Percentiles rank a stretch among this genome's conserved stretches.
These are phyloP conservation scores for Cephalopachus bancanus DNA, from an alignment of 2,797 vertebrate genomes.

Conservation along the genomic window DNA sequence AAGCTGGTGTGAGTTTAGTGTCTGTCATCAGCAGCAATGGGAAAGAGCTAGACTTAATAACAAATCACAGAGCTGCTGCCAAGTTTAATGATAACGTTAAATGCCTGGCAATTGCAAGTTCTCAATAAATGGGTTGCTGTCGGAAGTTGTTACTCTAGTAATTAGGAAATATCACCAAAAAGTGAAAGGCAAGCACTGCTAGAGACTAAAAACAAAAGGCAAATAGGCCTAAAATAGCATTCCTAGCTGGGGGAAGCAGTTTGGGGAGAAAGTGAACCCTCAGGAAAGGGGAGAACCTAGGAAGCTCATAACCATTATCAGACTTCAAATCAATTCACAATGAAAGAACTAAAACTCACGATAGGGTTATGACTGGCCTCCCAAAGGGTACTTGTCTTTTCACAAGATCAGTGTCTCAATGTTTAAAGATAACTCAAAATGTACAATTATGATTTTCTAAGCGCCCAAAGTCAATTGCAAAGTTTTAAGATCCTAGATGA, in stretches of 20 bases:
- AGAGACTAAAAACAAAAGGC: constrained; percentile 46
- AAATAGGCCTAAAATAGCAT: constrained; percentile 3
- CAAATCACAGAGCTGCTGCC: background rate
- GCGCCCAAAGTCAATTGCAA: constrained; percentile 29
- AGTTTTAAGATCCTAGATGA: constrained; percentile 60
- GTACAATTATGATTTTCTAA: constrained; percentile 40
- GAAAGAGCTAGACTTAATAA: constrained; percentile 29
- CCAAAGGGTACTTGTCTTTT: constrained; percentile 49
- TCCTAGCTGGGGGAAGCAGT: background rate
- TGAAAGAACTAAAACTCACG: constrained; percentile 56
- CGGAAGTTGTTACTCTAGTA: constrained; percentile 50
- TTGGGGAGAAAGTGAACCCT: constrained; percentile 15
- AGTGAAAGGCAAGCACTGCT: constrained; percentile 36
- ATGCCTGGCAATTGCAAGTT: constrained; percentile 9
- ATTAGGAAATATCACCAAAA: constrained; percentile 52
- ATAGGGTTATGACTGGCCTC: constrained; percentile 9
- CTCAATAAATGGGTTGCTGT: constrained; percentile 37
- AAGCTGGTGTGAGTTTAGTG: background rate
- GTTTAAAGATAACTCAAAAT: constrained; percentile 67
- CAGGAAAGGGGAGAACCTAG: background rate
- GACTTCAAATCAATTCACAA: constrained; percentile 53
- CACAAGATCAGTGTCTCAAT: constrained; percentile 8
- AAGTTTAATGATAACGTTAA: constrained; percentile 49
- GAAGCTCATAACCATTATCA: background rate
- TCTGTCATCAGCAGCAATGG: background rate